A percentile compares a stretch with the other conserved stretches of the same genome.
These are phyloP conservation scores for Myotis pilosus DNA, from an alignment of 2,797 vertebrate species.

Conservation along the genomic window DNA sequence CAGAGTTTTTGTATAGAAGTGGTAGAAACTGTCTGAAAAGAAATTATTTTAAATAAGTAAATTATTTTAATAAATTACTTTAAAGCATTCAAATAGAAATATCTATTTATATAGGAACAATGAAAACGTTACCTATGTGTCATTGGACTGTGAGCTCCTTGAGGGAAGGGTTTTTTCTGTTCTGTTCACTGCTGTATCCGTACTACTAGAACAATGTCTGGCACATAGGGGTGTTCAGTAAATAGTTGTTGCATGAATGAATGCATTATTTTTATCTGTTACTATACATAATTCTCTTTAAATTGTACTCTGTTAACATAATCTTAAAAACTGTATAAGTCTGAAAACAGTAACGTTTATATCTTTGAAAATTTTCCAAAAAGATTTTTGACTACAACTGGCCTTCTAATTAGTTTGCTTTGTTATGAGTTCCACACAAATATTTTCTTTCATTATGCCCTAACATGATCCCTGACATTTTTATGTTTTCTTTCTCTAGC, in stretches of 20 bases:
- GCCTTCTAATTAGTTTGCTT: constrained; percentile 49
- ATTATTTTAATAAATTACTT: neutral
- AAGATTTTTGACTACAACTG: constrained; percentile 50
- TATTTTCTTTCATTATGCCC: constrained; percentile 33
- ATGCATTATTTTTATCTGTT: neutral
- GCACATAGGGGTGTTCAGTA: constrained; percentile 8
- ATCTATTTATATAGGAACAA: neutral
- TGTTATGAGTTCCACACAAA: constrained; percentile 22
- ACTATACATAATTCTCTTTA: neutral
- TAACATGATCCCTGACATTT: constrained; percentile 30
- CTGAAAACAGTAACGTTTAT: constrained; percentile 16
- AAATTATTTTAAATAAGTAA: constrained; percentile 1
- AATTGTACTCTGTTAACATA: neutral
- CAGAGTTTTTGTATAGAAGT: neutral
- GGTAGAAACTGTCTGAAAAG: constrained; percentile 28
- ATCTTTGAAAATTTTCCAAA: constrained; percentile 55
- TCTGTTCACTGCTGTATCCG: constrained; percentile 33
- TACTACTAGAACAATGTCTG: neutral
- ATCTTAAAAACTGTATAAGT: neutral
- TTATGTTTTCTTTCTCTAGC: constrained; percentile 84
- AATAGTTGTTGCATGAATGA: constrained; percentile 31
- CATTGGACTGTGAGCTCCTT: neutral
- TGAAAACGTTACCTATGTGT: neutral
- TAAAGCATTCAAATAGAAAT: constrained; percentile 18
- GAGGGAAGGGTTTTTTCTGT: neutral